Base-by-base conservation (phyloP, 2,113 vertebrate species). In the Thamnaconus septentrionalis region DNA sequence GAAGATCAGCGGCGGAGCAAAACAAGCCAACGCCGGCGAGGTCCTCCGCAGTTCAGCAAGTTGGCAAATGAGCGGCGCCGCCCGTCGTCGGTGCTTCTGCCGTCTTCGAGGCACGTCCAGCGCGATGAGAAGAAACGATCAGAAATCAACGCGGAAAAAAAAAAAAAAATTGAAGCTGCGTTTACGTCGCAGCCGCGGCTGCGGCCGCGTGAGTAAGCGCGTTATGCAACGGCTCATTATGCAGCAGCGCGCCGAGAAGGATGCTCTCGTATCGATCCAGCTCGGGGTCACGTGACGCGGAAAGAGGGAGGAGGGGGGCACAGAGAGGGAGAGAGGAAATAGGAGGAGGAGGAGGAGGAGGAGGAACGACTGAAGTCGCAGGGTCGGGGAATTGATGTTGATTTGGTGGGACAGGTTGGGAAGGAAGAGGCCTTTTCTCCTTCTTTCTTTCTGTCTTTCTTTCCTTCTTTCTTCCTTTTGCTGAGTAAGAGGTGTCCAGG, bases 181-280 rank as follows among this genome's bases (percentile, higher is more conserved):
- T 56, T 61, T 66, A 61, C 67, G 10, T 63, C 53, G 5, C 18
- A 62, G 71, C 61, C 65, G 52, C 47, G 66, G 71, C 42, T 12
- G 5, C 39, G 48, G 0, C 57, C 53, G 18, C 63, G 73, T 63
- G 49, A 58, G 66, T 66, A 75, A 79, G 76, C 79, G 60, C 10
- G 68, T 89, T 90, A 85, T 74, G 78, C 79, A 89, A 88, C 69
- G 66, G 18, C 61, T 84, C 74, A 71, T 83, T 84, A 81, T 85
- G 78, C 80, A 56, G 77, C 61, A 73, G 79, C 18, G 18, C 18
- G 18, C 66, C 49, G 67, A 64, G 73, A 85, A 85, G 78, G 79
- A 88, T 85, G 83, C 75, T 53, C 75, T 80, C 63, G 4, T 70
- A 89, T 89, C 47, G 87, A 89, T 89, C 82, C 71, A 58, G 48